These are phyloP conservation scores for Megalonaias nervosa DNA, from an alignment of 1,140 invertebrate species.

Conservation along the genomic window DNA sequence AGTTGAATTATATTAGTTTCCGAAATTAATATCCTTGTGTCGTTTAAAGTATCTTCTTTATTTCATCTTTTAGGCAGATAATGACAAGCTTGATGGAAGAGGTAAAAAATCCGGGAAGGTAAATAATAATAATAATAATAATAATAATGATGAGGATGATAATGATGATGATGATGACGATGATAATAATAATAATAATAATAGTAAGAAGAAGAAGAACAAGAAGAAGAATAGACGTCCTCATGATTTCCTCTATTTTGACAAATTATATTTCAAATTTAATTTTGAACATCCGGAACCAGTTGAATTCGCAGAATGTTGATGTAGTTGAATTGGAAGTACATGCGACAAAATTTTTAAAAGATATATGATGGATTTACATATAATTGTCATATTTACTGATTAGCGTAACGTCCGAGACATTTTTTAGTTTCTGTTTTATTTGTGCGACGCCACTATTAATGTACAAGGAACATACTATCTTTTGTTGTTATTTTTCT, in stretches of 20 bases:
- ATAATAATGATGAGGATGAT: not conserved
- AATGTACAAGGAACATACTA: too few relatives aligned
- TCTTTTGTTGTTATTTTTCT: too few relatives aligned
- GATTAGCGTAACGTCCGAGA: too few relatives aligned
- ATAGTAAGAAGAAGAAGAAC: too few relatives aligned
- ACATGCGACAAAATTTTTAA: not conserved
- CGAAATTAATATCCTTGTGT: too few relatives aligned
- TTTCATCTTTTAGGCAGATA: constrained; percentile 49
- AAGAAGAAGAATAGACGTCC: too few relatives aligned
- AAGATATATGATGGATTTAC: not conserved
- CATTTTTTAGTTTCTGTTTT: too few relatives aligned
- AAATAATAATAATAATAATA: constrained; percentile 13
- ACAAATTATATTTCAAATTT: not conserved
- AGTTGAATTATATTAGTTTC: too few relatives aligned
- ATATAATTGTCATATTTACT: not conserved
- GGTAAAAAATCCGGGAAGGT: constrained; percentile 94
- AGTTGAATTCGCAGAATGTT: not conserved
- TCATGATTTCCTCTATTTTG: not conserved
- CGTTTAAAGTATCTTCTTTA: too few relatives aligned
- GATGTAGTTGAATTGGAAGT: not conserved
- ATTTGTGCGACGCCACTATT: too few relatives aligned
- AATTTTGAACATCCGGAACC: not conserved
- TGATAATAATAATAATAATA: too few relatives aligned
- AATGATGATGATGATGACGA: too few relatives aligned
- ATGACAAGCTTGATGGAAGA: constrained; percentile 87